These are phyloP conservation scores for Xiphophorus couchianus DNA, from an alignment of 2,113 vertebrate genomes.

Conservation along the genomic window DNA sequence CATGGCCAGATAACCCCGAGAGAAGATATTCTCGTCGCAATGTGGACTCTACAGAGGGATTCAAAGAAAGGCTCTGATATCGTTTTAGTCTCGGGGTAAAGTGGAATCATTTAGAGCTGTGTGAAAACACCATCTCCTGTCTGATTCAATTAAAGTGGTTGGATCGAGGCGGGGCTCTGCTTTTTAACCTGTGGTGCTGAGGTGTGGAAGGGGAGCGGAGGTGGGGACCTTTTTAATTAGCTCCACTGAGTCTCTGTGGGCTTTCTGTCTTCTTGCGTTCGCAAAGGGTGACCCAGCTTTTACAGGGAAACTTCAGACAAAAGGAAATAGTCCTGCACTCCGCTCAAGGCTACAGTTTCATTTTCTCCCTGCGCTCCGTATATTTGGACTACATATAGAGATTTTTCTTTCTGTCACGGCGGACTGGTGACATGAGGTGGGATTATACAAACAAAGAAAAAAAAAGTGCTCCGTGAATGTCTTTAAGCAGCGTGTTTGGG, in stretches of 20 bases:
- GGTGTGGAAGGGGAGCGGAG: conserved; percentile 21
- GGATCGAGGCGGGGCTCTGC: conserved; percentile 39
- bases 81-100: conserved; percentile 21
- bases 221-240: conserved; percentile 62
- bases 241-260: conserved; percentile 26
- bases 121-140: conserved; percentile 8
- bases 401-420: conserved; percentile 1
- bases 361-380: background rate
- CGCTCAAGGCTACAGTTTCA: conserved; percentile 11
- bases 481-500: conserved; percentile 4
- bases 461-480: conserved; percentile 17
- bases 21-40: conserved; percentile 6
- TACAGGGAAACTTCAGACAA: conserved; percentile 59
- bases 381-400: conserved; percentile 9
- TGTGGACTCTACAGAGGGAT: conserved; percentile 22
- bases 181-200: conserved; percentile 54
- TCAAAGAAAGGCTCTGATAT: conserved; percentile 19
- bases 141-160: conserved; percentile 43
- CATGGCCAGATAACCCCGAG: conserved; percentile 17
- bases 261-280: conserved; percentile 41
- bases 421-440: conserved; percentile 28
- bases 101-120: conserved; percentile 29
- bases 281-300: conserved; percentile 27
- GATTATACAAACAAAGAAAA: conserved; percentile 20
- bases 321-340: background rate